These are phyloP conservation scores for Cirrhinus molitorella DNA, from an alignment of 2,797 vertebrate genomes.

Conservation along the genomic window DNA sequence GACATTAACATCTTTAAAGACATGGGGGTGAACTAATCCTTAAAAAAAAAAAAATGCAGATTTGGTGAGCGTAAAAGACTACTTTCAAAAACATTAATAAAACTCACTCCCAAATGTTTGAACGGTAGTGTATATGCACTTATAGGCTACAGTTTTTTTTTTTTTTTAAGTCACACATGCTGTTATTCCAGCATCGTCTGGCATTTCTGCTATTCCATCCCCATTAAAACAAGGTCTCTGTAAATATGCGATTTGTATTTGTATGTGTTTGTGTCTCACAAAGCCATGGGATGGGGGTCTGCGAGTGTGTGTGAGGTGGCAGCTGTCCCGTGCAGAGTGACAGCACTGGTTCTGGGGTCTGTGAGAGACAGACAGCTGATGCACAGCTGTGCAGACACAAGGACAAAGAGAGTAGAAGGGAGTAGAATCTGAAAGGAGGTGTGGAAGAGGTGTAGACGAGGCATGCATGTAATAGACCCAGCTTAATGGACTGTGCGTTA, in stretches of 20 bases:
- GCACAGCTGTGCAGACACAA: slow-evolving; percentile 79
- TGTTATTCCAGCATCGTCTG: neutral
- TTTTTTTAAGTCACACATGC: neutral
- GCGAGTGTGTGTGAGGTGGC: slow-evolving; percentile 46
- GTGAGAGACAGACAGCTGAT: slow-evolving; percentile 77
- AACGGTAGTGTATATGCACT: neutral
- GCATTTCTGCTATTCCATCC: slow-evolving; percentile 12
- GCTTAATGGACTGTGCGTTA: slow-evolving; percentile 43
- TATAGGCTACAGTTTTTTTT: neutral
- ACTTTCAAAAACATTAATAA: neutral
- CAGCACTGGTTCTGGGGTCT: slow-evolving; percentile 56
- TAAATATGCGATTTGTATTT: slow-evolving; percentile 36
- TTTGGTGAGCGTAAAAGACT: too few species aligned
- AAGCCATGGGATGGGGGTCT: slow-evolving; percentile 2
- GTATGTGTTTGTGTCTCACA: neutral
- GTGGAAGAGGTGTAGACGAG: slow-evolving; percentile 61
- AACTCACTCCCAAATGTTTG: neutral
- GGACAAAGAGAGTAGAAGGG: slow-evolving; percentile 66
- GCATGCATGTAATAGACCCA: slow-evolving; percentile 43
- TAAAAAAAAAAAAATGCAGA: too few species aligned
- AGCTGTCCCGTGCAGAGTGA: slow-evolving; percentile 59
- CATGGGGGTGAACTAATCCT: too few species aligned
- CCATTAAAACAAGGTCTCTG: neutral
- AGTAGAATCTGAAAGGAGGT: slow-evolving; percentile 64
- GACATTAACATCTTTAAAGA: too few species aligned